These are phyloP conservation scores for Aurelia sp. DNA, from an alignment of 30 jellyfish, hydroid and myxozoan genomes.

Conservation along the genomic window DNA sequence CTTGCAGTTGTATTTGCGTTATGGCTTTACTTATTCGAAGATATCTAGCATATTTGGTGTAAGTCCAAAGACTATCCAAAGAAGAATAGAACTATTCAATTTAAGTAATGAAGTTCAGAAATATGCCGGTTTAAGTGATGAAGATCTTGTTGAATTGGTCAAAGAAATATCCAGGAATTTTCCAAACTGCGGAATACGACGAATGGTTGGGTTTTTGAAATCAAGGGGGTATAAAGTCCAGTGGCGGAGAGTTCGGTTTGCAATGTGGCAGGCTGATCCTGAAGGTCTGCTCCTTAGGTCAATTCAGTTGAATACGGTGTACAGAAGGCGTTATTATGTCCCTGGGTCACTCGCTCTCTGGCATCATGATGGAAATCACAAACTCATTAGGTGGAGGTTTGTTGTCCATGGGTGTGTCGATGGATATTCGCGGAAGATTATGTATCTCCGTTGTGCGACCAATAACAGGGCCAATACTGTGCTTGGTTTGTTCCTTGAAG, in stretches of 20 bases:
- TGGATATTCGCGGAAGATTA: not conserved
- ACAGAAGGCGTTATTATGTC: conserved; percentile 15
- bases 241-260: conserved; percentile 17
- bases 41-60: too few relatives aligned
- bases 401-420: too few relatives aligned
- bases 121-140: too few relatives aligned
- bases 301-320: not conserved
- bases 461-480: conserved; percentile 56
- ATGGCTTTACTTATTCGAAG: too few relatives aligned
- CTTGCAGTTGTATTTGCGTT: too few relatives aligned
- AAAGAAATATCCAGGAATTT: too few relatives aligned
- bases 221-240: not conserved
- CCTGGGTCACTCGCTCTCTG: conserved; percentile 44
- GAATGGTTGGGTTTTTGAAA: too few relatives aligned
- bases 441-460: conserved; percentile 10
- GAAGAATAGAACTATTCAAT: too few relatives aligned
- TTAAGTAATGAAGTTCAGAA: too few relatives aligned
- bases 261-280: conserved; percentile 40
- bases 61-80: too few relatives aligned
- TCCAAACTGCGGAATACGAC: too few relatives aligned
- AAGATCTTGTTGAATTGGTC: too few relatives aligned
- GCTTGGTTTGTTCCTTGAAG: conserved; percentile 31
- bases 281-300: conserved; percentile 16
- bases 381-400: conserved; percentile 13
- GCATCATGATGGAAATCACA: conserved; percentile 46